Conservation (phyloP, 2,797 vertebrate species). For the Tiaroga cobitis region DNA sequence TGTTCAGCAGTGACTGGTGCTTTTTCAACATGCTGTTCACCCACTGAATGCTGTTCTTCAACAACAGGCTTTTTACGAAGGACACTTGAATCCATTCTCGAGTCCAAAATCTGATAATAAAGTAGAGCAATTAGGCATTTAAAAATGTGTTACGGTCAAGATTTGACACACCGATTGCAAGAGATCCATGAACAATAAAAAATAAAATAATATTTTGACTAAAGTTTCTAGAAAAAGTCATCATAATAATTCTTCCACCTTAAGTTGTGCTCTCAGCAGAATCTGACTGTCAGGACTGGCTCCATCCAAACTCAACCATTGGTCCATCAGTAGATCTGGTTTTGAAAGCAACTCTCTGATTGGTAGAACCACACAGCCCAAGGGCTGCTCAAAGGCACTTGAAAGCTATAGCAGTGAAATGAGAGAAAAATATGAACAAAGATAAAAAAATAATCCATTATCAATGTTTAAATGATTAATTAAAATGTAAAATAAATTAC, state of each 20-base stretch:
- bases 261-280: slow-evolving; percentile 85
- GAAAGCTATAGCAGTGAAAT: slow-evolving; percentile 67
- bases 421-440: background rate
- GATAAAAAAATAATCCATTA: background rate
- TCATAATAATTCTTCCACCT: slow-evolving; percentile 72
- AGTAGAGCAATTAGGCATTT: background rate
- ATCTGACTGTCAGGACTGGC: slow-evolving; percentile 79
- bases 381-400: slow-evolving; percentile 76
- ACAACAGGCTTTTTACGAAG: slow-evolving; percentile 36
- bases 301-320: slow-evolving; percentile 81
- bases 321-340: slow-evolving; percentile 82
- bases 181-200: background rate
- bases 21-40: slow-evolving; percentile 52
- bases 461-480: background rate
- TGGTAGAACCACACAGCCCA: slow-evolving; percentile 83
- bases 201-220: background rate
- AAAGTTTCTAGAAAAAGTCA: background rate
- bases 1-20: slow-evolving; percentile 45
- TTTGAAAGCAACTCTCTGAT: slow-evolving; percentile 80
- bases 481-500: background rate
- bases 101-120: slow-evolving; percentile 74
- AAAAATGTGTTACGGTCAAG: background rate
- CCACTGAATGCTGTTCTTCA: background rate
- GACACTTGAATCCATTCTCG: slow-evolving; percentile 65
- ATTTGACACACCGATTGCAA: background rate